phyloP scores from a whole-genome alignment of 2,113 vertebrate genomes.

The Ovis aries region ARS-UI_Ramb_v3.0 NC_056077.1:31193501-31194000 shows the following conservation, averaged over 20 bases:
- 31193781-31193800: neutral
- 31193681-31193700: neutral
- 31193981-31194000: conserved; percentile 57
- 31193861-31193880: neutral
- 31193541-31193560: neutral
- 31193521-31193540: neutral
- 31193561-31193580: neutral
- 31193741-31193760: neutral
- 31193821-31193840: conserved; percentile 42
- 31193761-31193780: neutral
- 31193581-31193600: accelerated
- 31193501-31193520: neutral
- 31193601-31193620: neutral
- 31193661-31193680: neutral
- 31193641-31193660: neutral
- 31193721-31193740: neutral
- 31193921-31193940: conserved; percentile 54
- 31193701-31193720: neutral
- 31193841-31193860: neutral
- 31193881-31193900: conserved; percentile 61
- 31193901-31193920: conserved; percentile 59
- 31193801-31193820: conserved; percentile 19
- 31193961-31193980: conserved; percentile 30
- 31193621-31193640: accelerated
- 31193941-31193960: conserved; percentile 40